Conservation (phyloP, 2,888 invertebrate species). For the Scaptomyza flava region DNA sequence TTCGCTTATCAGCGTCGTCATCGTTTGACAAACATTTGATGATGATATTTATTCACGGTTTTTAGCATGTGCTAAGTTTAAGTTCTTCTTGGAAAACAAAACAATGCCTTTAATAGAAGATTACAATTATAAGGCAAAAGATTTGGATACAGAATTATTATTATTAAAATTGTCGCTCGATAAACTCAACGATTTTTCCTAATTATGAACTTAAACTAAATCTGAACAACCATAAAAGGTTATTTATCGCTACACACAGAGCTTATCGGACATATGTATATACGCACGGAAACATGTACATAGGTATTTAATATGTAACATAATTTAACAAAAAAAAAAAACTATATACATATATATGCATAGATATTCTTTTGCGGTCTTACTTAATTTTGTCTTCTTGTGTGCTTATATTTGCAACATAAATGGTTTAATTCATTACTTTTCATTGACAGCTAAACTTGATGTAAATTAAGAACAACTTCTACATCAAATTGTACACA, state of each 20-base stretch:
- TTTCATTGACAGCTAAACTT: not conserved
- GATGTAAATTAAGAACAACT: not conserved
- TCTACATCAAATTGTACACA: not conserved
- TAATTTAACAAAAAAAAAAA: not conserved
- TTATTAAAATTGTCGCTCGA: no score
- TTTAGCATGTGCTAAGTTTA: no score
- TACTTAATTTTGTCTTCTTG: not conserved
- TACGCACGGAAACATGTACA: not conserved
- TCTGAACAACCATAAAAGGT: no score
- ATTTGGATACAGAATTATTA: no score
- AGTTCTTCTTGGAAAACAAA: no score
- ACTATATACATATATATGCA: not conserved
- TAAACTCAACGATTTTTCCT: no score
- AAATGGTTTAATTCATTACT: not conserved
- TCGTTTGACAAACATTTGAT: not conserved
- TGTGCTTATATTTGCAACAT: not conserved
- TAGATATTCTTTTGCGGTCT: not conserved
- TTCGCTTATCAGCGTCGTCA: slow-evolving; percentile 24
- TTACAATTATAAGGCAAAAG: no score
- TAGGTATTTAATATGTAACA: not conserved
- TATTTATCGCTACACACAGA: no score
- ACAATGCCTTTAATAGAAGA: no score
- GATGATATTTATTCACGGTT: not conserved
- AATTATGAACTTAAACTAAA: no score
- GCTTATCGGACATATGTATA: not conserved